These are phyloP conservation scores for Sphenodon punctatus DNA, from an alignment of 2,797 vertebrate genomes.

Conservation along the genomic window DNA sequence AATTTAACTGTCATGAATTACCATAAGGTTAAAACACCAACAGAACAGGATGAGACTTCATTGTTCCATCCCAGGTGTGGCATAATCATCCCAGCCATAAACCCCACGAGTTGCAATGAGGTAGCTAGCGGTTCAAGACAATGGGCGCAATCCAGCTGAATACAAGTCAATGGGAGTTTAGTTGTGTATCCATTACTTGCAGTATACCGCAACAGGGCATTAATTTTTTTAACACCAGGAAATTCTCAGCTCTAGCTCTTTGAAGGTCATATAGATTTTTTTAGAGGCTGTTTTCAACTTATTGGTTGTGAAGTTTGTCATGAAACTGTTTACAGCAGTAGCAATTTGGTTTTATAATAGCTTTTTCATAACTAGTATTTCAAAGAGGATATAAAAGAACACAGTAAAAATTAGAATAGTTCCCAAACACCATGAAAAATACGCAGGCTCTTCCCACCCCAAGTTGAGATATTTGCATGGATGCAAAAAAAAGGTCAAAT, in stretches of 20 bases:
- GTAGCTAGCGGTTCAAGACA: too few species aligned
- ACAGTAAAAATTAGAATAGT: conserved; percentile 40
- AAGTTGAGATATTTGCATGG: conserved; percentile 28
- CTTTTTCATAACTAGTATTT: conserved; percentile 15
- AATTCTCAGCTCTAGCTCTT: conserved; percentile 9
- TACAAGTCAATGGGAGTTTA: too few species aligned
- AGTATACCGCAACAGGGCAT: background rate
- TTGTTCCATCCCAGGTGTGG: background rate
- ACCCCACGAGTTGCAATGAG: background rate
- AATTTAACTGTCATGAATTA: too few species aligned
- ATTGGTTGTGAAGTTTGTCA: conserved; percentile 10
- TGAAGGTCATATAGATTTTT: conserved; percentile 8
- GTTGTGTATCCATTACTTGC: too few species aligned
- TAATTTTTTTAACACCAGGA: conserved; percentile 1
- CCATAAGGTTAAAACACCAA: too few species aligned
- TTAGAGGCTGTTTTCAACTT: background rate
- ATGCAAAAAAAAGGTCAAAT: conserved; percentile 22
- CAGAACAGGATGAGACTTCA: too few species aligned
- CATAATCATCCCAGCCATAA: background rate
- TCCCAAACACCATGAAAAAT: conserved; percentile 46
- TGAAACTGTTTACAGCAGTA: conserved; percentile 40
- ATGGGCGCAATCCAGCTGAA: too few species aligned
- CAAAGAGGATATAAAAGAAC: conserved; percentile 33
- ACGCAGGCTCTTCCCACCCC: conserved; percentile 13
- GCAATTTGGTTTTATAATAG: conserved; percentile 44